These are phyloP conservation scores for Trinorchestia longiramus DNA, from an alignment of 1,140 invertebrate genomes.

Conservation along the genomic window DNA sequence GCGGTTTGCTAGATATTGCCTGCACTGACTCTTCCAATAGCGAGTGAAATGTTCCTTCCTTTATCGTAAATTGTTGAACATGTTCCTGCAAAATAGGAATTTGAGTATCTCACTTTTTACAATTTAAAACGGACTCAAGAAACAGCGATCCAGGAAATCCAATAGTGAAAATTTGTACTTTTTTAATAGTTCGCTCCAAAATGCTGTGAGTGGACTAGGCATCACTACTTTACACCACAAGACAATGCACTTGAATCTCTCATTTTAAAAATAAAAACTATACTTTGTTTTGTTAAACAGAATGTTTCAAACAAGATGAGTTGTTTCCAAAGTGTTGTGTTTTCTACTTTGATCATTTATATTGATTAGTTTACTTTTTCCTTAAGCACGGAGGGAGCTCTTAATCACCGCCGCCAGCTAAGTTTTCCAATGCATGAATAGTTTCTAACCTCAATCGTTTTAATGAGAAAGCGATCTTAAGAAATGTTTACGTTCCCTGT, in stretches of 20 bases:
- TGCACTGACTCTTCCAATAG: not conserved
- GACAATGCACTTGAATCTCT: not conserved
- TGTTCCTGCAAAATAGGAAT: not conserved
- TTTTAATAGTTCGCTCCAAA: too few species aligned
- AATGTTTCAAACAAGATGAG: not conserved
- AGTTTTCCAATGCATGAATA: not conserved
- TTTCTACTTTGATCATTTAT: not conserved
- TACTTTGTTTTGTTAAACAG: not conserved
- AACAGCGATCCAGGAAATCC: too few species aligned
- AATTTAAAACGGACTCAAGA: too few species aligned
- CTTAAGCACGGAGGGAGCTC: not conserved
- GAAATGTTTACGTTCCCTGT: not conserved
- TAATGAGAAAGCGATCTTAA: not conserved
- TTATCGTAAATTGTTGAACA: not conserved
- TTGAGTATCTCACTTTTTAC: not conserved
- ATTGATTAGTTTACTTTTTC: not conserved
- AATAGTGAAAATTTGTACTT: too few species aligned
- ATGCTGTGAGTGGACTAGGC: too few species aligned
- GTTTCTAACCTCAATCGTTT: not conserved
- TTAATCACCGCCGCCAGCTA: not conserved
- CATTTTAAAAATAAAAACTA: not conserved
- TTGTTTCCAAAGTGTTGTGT: not conserved
- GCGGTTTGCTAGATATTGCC: not conserved
- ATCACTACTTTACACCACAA: too few species aligned
- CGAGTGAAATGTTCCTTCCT: too few species aligned